Base-by-base conservation (phyloP, 1,140 invertebrate species). In the Drosophila pseudoananassae region DNA sequence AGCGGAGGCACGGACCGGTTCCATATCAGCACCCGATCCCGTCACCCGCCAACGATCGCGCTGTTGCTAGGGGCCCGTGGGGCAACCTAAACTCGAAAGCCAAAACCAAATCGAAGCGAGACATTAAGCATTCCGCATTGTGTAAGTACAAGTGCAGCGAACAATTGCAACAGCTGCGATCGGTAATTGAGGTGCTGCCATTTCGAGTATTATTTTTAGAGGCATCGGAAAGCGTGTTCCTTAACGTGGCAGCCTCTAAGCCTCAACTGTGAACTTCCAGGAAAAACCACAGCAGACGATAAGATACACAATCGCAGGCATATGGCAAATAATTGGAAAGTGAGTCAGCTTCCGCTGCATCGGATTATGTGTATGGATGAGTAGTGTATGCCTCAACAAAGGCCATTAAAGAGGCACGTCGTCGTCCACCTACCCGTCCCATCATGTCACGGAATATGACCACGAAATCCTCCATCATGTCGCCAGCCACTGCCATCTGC, bases 401-500 rank as follows among this genome's bases (percentile, higher is more conserved):
- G 29, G 15, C 15, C 20, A 12, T 7, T 5, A 10, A 36, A 15
- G 36, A 12, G 64, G 63, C 58, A 10, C 36, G 20, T 20, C 20
- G 20, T 20, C 1, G 56, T 33, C 20, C 14, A 83, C 90, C 57
- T 93, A 94, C 94, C 93, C 93, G 93, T 91, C 92, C 92, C 92
- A 93, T 93, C 90, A 93, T 92, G 74, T 93, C 92, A 52, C 93
- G 93, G 74, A 93, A 93, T 76, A 94, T 90, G 78, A 93, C 91
- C 60, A 93, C 91, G 88, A 94, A 94, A 90, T 95, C 94, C 84
- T 94, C 94, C 91, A 95, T 92, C 82, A 94, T 93, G 87, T 94
- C 94, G 59, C 94, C 94, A 72, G 88, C 87, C 52, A 92, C 77
- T 69, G 90, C 90, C 90, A 91, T 91, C 61, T 91, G 90, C 52